Base-by-base conservation (phyloP, 1,140 invertebrate species). In the Drosophila mauritiana region DNA sequence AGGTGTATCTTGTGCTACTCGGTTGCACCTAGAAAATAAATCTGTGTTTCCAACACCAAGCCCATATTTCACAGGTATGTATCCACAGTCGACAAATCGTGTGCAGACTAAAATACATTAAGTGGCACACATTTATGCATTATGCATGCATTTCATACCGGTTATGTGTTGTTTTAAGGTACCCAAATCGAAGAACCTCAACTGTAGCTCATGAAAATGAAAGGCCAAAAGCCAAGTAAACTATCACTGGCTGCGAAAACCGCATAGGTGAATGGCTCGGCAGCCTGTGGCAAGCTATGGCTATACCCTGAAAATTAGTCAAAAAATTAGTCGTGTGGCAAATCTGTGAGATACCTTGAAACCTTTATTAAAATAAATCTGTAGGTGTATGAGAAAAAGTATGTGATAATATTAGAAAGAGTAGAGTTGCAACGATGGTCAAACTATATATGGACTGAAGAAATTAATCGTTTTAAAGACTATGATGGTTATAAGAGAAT, bases 141-240 rank as follows among this genome's bases (percentile, higher is more conserved):
- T 57, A 72, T 72, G 68, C 68, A 72, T 72, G 68, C 68, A 72
- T 57, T 72, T 70, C 48, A 72, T 73, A 73, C 65, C 67, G 69
- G 69, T 73, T 72, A 59, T 52, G 45, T 72, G 65, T 73, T 59
- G 69, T 73, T 27, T 76, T 49, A 49, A 45, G 45, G 46, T 55
- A 65, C 34, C 64, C 68, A 31, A 73, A 64, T 64, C 62, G 61
- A 79, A 62, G 42, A 76, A 79, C 75, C 74, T 69, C 74, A 69
- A 77, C 55, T 84, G 63, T 63, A 68, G 69, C 70, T 73, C 72
- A 77, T 80, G 73, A 85, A 85, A 85, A 85, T 78, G 81, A 85
- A 85, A 85, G 81, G 81, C 78, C 82, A 85, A 80, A 84, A 76
- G 73, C 78, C 79, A 77, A 75, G 61, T 52, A 43, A 64, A 54